Percentiles rank a stretch among this genome's conserved stretches.
These are phyloP conservation scores for Cirrhinus molitorella DNA, from an alignment of 2,797 vertebrate genomes.

Conservation along the genomic window DNA sequence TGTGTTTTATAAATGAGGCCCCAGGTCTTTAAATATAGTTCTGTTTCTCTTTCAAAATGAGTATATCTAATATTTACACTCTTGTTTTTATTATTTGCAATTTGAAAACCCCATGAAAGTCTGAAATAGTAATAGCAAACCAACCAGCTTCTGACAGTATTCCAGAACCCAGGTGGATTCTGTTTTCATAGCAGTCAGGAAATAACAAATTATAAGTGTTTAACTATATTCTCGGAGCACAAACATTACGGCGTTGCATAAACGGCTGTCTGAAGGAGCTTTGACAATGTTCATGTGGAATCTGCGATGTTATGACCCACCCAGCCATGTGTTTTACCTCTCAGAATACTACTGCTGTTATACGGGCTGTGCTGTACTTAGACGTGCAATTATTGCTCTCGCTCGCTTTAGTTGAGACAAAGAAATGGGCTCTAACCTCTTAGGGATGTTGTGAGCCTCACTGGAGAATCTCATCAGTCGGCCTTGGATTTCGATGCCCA, in stretches of 20 bases:
- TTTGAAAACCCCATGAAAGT: neutral
- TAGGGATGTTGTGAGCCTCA: slow-evolving; percentile 86
- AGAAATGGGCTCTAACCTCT: slow-evolving; percentile 77
- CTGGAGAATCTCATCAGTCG: slow-evolving; percentile 88
- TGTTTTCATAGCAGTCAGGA: slow-evolving; percentile 55
- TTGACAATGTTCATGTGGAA: slow-evolving; percentile 58
- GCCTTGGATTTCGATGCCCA: slow-evolving; percentile 90
- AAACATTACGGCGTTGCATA: slow-evolving; percentile 54
- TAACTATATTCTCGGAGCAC: slow-evolving; percentile 50
- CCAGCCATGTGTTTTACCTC: slow-evolving; percentile 34
- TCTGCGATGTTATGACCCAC: slow-evolving; percentile 50
- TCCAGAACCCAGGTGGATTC: slow-evolving; percentile 7
- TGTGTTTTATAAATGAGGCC: neutral
- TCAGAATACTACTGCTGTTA: slow-evolving; percentile 20
- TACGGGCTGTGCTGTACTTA: slow-evolving; percentile 5
- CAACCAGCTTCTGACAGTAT: neutral
- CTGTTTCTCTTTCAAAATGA: neutral
- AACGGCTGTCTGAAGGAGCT: slow-evolving; percentile 59
- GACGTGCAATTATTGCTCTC: neutral
- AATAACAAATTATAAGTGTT: slow-evolving; percentile 59
- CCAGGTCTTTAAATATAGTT: neutral
- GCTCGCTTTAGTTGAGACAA: neutral
- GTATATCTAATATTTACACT: neutral
- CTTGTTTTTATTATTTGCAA: neutral
- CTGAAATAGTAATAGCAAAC: neutral